Percentiles rank a stretch among this genome's conserved stretches.
These are phyloP conservation scores for Unio pictorum DNA, from an alignment of 2,888 invertebrate genomes.

Conservation along the genomic window DNA sequence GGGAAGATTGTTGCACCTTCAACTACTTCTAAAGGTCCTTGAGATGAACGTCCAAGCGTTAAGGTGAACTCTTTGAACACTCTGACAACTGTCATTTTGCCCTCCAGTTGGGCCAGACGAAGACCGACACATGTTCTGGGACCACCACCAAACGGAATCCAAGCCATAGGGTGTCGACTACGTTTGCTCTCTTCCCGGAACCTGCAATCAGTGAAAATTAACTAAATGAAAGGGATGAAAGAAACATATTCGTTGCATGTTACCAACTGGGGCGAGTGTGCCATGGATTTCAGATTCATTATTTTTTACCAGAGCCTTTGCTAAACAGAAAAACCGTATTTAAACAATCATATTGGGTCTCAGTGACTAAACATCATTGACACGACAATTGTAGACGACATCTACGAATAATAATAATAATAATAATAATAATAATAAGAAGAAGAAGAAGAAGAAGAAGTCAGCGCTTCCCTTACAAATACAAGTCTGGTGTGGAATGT, in stretches of 20 bases:
- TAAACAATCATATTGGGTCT: neutral
- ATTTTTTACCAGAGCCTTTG: neutral
- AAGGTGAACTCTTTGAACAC: conserved; percentile 55
- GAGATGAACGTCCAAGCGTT: conserved; percentile 39
- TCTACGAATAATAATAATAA: too few species aligned
- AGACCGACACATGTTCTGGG: conserved; percentile 64
- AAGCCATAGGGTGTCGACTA: conserved; percentile 57
- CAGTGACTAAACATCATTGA: neutral
- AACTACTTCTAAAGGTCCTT: conserved; percentile 47
- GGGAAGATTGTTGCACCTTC: conserved; percentile 64
- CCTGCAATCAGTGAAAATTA: conserved; percentile 33
- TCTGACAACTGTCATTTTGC: conserved; percentile 59
- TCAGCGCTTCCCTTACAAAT: too few species aligned
- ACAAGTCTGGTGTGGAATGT: too few species aligned
- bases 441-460: too few species aligned
- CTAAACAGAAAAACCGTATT: neutral
- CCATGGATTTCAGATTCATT: neutral
- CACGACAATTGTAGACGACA: neutral
- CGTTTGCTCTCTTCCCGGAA: conserved; percentile 50
- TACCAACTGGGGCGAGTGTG: neutral
- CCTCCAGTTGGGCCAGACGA: conserved; percentile 63
- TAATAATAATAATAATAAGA: neutral
- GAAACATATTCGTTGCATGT: neutral
- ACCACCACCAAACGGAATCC: conserved; percentile 67
- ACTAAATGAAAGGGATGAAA: neutral